phyloP scores from a whole-genome alignment of 1,140 invertebrate genomes.

The Nasonia longicornis region DNA sequence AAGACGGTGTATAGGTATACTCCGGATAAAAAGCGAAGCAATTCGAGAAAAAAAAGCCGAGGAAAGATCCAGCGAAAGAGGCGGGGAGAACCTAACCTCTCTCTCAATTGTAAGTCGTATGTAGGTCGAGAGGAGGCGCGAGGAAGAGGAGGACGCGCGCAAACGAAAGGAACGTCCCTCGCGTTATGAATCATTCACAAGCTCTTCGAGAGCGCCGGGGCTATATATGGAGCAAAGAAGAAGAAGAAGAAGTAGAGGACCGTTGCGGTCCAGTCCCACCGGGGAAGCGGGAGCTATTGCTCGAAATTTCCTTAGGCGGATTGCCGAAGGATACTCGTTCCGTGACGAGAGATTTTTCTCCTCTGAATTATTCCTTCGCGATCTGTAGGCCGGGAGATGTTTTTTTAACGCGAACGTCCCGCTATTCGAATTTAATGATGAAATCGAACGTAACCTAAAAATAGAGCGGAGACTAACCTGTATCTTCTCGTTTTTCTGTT shows the following conservation, averaged over 20 bases:
- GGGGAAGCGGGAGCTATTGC: constrained; percentile 49
- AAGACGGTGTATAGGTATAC: neutral
- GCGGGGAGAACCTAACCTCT: neutral
- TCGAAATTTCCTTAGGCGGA: constrained; percentile 29
- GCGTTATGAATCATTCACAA: constrained; percentile 65
- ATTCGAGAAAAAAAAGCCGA: neutral
- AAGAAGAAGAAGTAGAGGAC: neutral
- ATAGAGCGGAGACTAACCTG: neutral
- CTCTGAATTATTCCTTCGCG: neutral
- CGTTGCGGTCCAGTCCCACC: neutral
- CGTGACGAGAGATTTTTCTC: neutral
- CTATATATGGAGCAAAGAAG: neutral
- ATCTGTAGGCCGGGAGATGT: no score
- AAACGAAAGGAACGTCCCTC: constrained; percentile 47
- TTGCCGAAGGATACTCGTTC: constrained; percentile 1
- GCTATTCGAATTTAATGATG: no score
- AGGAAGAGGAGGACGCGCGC: constrained; percentile 35
- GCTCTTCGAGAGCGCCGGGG: neutral
- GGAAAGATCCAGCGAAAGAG: neutral
- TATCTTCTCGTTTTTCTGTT: constrained; percentile 69
- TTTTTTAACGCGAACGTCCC: no score
- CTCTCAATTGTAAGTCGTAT: neutral
- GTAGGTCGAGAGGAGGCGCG: constrained; percentile 17
- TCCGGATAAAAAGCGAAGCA: neutral
- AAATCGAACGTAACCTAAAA: neutral